Conservation (phyloP, 2,888 invertebrate species). For the Stegana nigrithorax region DNA sequence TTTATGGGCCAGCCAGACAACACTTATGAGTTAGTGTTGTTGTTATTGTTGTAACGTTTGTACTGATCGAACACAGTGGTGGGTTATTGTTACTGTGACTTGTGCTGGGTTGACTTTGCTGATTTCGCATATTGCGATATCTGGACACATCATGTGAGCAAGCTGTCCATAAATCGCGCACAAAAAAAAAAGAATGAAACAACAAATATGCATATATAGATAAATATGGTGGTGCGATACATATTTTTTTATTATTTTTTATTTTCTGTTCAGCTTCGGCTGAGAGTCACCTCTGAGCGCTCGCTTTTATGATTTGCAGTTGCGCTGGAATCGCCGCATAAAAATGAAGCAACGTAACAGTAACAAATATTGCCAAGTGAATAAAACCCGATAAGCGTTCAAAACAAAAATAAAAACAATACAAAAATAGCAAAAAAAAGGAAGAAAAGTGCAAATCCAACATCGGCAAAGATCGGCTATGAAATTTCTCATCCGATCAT, state of each 20-base stretch:
- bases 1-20: too few species aligned
- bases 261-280: not conserved
- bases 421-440: constrained; percentile 33
- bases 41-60: too few species aligned
- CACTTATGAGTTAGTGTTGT: too few species aligned
- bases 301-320: not conserved
- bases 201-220: not conserved
- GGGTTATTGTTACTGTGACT: not conserved
- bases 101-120: not conserved
- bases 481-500: too few species aligned
- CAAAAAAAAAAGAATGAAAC: not conserved
- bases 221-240: not conserved
- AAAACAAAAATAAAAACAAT: too few species aligned
- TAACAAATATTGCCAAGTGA: not conserved
- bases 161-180: constrained; percentile 31
- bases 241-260: not conserved
- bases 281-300: not conserved
- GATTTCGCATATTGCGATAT: not conserved
- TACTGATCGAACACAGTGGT: too few species aligned
- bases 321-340: not conserved
- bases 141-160: constrained; percentile 44
- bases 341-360: not conserved
- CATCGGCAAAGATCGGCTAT: not conserved
- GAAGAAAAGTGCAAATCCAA: too few species aligned
- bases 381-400: not conserved